Base-by-base conservation (phyloP, 2,888 invertebrate genomes). In the Andrena flavipes region DNA sequence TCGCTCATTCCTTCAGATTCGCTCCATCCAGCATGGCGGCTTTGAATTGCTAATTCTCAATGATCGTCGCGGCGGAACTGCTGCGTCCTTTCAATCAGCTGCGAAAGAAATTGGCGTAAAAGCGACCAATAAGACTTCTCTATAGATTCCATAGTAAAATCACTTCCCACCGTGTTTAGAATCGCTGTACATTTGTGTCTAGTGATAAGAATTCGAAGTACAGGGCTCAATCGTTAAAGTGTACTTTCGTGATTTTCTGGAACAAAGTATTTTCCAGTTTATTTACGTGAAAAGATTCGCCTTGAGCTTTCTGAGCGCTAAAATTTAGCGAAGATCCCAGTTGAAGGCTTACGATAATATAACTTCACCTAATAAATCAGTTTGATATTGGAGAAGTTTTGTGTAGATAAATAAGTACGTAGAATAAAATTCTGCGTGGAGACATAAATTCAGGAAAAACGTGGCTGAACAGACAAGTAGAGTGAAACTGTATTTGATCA, bases 41-140 rank as follows among this genome's bases (percentile, higher is more conserved):
- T 75, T 62, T 54, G 35, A 62, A 10, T 62, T 42, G 51, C 51
- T 62, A 49, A 75, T 63, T 29, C 20, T n/a, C 63, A 54, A 63
- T 76, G 42, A 48, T 42, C 72, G 5, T 0, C 20, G 7, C 2
- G 23, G 26, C 23, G 33, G n/a, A 30, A 16, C 30, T 35, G 35
- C 35, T n/a, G n/a, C 49, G 20, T 7, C 10, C 13, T 13, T 29
- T 13, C 51, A 30, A 51, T 51, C 51, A 30, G 30, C n/a, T 29
- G 30, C 51, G 7, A 59, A 29, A 5, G 16, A 0, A 29, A 29
- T 59, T 29, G 29, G 1, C 42, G 42, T 16, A 16, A 16, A 42
- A 42, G 42, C 42, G 4, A 16, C 42, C 42, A 16, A 16, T 16
- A 16, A 42, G 42, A 4, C 16, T 42, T 42, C 5, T 42, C 42